A percentile compares a stretch with the other conserved stretches of the same genome.
phyloP scores from a whole-genome alignment of 1,140 invertebrate species.

The Drosophila bifasciata region DNA sequence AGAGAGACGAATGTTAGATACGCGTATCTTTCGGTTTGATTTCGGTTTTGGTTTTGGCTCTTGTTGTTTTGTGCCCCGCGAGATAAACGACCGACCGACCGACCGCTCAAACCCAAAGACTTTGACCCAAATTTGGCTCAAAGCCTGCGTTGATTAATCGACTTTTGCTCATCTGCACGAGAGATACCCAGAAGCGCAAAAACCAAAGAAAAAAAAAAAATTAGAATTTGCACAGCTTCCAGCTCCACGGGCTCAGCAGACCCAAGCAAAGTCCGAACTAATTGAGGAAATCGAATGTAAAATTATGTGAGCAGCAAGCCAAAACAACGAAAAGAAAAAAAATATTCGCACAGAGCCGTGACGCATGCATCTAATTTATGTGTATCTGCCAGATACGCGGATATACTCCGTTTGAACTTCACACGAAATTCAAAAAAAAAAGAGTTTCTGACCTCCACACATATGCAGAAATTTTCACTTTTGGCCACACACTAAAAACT shows the following conservation, averaged over 20 bases:
- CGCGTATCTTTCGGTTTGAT: conserved; percentile 33
- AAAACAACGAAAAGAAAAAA: neutral
- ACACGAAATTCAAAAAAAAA: conserved; percentile 25
- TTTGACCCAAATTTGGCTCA: conserved; percentile 62
- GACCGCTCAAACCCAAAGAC: conserved; percentile 45
- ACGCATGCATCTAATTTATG: conserved; percentile 63
- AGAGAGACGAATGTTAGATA: conserved; percentile 18
- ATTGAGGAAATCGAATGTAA: conserved; percentile 79
- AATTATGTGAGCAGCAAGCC: conserved; percentile 61
- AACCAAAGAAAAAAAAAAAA: neutral
- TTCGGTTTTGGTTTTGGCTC: conserved; percentile 17
- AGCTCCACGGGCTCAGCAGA: conserved; percentile 24
- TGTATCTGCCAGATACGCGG: conserved; percentile 56
- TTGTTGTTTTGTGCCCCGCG: conserved; percentile 1
- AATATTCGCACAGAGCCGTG: conserved; percentile 40
- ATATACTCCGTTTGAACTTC: neutral
- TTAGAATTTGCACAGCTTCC: conserved; percentile 45
- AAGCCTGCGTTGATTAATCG: conserved; percentile 70
- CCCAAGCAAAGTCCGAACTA: conserved; percentile 21
- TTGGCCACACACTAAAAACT: conserved; percentile 13
- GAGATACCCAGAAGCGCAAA: conserved; percentile 34
- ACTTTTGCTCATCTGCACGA: conserved; percentile 58
- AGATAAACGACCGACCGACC: conserved; percentile 52
- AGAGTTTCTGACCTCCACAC: conserved; percentile 27
- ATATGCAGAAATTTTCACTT: conserved; percentile 1